Conservation (phyloP, 2,113 vertebrate species). For the Madoqua kirkii region DNA sequence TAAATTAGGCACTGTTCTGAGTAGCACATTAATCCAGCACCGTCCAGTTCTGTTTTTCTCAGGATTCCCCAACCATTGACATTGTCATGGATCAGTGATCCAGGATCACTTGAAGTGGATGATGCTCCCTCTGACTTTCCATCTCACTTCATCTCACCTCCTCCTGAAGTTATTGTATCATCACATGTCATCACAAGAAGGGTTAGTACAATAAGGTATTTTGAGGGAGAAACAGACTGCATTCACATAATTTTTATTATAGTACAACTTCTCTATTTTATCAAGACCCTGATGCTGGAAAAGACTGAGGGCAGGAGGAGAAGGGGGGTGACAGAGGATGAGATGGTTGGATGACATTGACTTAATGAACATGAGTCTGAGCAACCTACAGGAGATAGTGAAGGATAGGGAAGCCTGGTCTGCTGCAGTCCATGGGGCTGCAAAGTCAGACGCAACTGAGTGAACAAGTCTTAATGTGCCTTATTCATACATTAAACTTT, state of each 20-base stretch:
- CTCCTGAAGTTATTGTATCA: neutral
- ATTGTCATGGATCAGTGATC: neutral
- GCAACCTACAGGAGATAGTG: neutral
- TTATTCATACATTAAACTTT: neutral
- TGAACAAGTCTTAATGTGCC: neutral
- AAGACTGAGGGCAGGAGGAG: neutral
- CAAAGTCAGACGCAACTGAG: neutral
- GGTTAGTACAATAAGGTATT: neutral
- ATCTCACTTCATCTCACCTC: neutral
- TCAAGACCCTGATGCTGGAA: neutral
- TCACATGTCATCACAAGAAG: neutral
- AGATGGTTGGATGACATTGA: neutral
- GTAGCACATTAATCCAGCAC: neutral
- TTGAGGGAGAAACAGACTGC: neutral
- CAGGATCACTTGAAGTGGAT: neutral
- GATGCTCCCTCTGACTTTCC: neutral
- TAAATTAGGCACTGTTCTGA: neutral
- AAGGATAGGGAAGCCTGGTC: neutral
- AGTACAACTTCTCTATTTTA: neutral
- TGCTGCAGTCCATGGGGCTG: neutral
- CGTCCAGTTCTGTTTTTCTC: neutral
- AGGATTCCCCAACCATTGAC: neutral
- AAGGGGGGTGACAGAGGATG: neutral
- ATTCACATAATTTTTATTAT: neutral
- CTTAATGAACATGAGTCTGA: neutral